Conservation (phyloP, 2,797 vertebrate species). For the Eulemur rubriventer region DNA sequence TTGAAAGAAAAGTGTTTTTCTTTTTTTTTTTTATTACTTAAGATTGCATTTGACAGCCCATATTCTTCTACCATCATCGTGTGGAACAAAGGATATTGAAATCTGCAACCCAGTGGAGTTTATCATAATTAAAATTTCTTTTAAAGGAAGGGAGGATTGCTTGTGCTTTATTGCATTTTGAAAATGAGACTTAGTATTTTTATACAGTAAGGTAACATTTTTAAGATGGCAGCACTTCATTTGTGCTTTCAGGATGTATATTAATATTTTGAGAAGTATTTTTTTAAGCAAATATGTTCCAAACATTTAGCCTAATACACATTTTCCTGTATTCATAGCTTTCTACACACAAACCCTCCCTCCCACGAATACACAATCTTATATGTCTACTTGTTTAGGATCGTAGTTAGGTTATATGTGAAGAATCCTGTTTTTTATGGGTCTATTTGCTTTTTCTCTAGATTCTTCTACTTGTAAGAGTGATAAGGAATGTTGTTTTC, state of each 20-base stretch:
- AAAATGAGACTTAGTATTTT: neutral
- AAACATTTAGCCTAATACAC: neutral
- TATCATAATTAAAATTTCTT: neutral
- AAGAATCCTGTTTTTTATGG: neutral
- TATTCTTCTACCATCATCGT: neutral
- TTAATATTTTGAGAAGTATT: neutral
- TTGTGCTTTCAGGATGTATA: neutral
- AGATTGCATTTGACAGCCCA: neutral
- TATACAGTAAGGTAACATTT: neutral
- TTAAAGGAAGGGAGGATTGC: neutral
- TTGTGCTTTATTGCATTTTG: neutral
- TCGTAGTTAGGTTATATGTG: rapidly evolving
- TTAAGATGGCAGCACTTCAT: rapidly evolving
- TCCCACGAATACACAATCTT: rapidly evolving
- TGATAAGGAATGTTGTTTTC: rapidly evolving
- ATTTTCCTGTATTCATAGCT: rapidly evolving
- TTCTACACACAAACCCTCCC: neutral
- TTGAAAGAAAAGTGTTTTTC: neutral
- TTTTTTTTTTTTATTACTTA: neutral
- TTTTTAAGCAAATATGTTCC: neutral
- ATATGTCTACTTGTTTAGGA: rapidly evolving
- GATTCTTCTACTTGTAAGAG: rapidly evolving
- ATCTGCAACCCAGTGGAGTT: neutral
- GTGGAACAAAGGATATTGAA: neutral
- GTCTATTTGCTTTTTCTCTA: neutral